Evolutionary conservation across 30 jellyfish, hydroid and myxozoan species (phyloP), one percentile per base, ranked within the genome.

Genomic region (Aurelia aurita): DNA sequence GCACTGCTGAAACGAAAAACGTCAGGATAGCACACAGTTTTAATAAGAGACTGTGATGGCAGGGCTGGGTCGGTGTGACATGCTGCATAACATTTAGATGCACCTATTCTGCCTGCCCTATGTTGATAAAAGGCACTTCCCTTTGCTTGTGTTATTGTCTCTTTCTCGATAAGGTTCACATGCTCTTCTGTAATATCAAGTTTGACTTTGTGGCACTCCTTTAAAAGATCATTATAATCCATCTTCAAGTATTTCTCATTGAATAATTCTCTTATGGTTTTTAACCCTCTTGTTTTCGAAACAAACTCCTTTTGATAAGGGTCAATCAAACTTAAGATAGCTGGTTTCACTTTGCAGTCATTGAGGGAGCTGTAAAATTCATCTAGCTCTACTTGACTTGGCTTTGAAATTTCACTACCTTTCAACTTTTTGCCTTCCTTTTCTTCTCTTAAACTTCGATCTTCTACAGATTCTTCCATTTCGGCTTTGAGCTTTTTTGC

Each of bases 41-140:
- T 69, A 27, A 69, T 39, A 35, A 69, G 82, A 27, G 65, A 16
- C 64, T 22, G 28, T 13, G 82, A 69, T 43, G 82, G 82, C 58
- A 26, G 82, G 32, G 82, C 65, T 9, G 39, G 35, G n/a, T 60
- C n/a, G 11, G 72, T 19, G n/a, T 60, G 72, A 11, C 59, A 47
- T 8, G 59, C 59, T 8, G 59, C 16, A 8, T 47, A 8, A 16
- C 59, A 8, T n/a, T n/a, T n/a, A n/a, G n/a, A n/a, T n/a, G n/a
- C 59, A 47, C 59, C 59, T 10, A 47, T 10, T 47, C 59, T 47
- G 59, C 59, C 59, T 47, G 59, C 59, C 59, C 59, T 47, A 16
- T 47, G 59, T 16, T 8, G 59, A 47, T 8, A 47, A 47, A 47
- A 47, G 16, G n/a, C n/a, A n/a, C n/a, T n/a, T n/a, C n/a, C 59